phyloP scores from a whole-genome alignment of 1,140 invertebrate genomes.

The Papilio helenus region DNA sequence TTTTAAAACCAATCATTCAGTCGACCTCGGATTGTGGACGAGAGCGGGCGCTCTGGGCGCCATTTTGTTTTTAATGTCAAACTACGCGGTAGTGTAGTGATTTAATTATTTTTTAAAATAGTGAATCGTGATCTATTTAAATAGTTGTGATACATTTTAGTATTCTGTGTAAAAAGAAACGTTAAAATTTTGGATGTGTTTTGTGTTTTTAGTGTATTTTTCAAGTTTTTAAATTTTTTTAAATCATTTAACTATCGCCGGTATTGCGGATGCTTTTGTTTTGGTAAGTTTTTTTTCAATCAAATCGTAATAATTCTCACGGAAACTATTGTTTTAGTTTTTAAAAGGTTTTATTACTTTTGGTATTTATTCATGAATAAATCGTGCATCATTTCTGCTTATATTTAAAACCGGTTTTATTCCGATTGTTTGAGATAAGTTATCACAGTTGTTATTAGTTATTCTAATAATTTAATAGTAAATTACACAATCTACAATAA shows the following conservation, averaged over 20 bases:
- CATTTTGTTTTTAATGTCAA: slow-evolving; percentile 59
- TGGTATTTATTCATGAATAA: not conserved
- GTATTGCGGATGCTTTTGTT: slow-evolving; percentile 42
- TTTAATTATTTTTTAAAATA: slow-evolving; percentile 43
- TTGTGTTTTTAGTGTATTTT: slow-evolving; percentile 37
- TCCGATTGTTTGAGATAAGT: not conserved
- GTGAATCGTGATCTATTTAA: slow-evolving; percentile 42
- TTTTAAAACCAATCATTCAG: slow-evolving; percentile 66
- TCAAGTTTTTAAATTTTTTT: slow-evolving; percentile 36
- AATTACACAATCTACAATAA: slow-evolving; percentile 35
- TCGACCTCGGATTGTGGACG: slow-evolving; percentile 72
- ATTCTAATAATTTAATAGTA: slow-evolving; percentile 11
- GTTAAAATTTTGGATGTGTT: slow-evolving; percentile 42
- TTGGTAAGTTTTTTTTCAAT: slow-evolving; percentile 46
- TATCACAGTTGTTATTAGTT: not conserved
- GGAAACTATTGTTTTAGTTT: slow-evolving; percentile 16
- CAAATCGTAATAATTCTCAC: slow-evolving; percentile 7
- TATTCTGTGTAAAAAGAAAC: slow-evolving; percentile 25
- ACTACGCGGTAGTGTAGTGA: slow-evolving; percentile 63
- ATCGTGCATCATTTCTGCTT: not conserved
- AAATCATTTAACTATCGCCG: slow-evolving; percentile 40
- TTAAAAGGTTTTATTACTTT: not conserved
- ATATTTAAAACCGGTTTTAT: not conserved
- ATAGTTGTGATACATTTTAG: slow-evolving; percentile 38
- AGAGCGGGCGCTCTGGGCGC: slow-evolving; percentile 56